phyloP scores from a whole-genome alignment of 1,140 invertebrate genomes.

The Oscheius sp. region DNA sequence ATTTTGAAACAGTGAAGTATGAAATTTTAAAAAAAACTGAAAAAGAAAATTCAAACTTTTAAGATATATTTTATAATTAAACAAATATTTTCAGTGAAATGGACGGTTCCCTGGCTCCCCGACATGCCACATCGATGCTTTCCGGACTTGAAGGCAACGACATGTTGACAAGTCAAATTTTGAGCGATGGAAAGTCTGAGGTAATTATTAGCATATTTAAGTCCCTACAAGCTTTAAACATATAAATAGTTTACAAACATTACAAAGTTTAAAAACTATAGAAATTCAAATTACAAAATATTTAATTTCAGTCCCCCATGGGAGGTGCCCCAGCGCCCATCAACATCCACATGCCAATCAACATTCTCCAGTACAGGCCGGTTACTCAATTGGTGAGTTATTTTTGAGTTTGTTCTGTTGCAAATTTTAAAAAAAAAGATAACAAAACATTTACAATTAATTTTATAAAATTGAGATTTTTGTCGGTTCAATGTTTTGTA shows the following conservation, averaged over 20 bases:
- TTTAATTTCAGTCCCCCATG: not conserved
- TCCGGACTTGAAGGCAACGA: slow-evolving; percentile 10
- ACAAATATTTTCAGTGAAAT: slow-evolving; percentile 28
- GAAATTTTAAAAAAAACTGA: no score
- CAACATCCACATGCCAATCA: slow-evolving; percentile 8
- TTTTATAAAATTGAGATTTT: no score
- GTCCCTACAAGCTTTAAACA: no score
- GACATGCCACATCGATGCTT: slow-evolving; percentile 10
- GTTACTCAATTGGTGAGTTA: not conserved
- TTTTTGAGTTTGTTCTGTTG: no score
- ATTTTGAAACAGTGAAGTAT: no score
- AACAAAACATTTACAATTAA: no score
- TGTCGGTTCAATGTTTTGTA: no score
- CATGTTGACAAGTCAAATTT: not conserved
- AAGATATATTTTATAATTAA: not conserved
- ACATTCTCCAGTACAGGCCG: not conserved
- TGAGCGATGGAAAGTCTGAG: not conserved
- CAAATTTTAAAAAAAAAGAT: no score
- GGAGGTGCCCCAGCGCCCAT: not conserved
- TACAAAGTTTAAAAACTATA: no score
- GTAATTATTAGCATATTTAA: not conserved
- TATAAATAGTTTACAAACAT: no score
- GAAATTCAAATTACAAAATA: not conserved
- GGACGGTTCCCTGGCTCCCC: slow-evolving; percentile 8
- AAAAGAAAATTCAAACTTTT: not conserved